These are phyloP conservation scores for Sylvilagus floridanus DNA, from an alignment of 2,797 vertebrate species.

Conservation along the genomic window DNA sequence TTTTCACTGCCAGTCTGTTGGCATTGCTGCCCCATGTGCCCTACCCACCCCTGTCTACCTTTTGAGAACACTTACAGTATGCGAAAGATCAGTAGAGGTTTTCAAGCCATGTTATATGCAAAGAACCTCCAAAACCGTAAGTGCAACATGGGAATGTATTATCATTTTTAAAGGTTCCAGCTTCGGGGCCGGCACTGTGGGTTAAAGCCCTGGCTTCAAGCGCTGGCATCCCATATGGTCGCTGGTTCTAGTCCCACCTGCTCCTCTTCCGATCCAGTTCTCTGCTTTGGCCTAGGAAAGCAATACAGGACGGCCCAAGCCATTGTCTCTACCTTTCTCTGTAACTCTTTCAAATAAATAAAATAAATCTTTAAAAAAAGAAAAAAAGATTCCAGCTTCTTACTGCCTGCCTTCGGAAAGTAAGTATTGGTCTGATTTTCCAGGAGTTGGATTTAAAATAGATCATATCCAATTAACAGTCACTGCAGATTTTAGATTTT, in stretches of 20 bases:
- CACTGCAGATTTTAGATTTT: neutral
- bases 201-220: too few species aligned
- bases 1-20: neutral
- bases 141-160: neutral
- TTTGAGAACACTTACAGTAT: neutral
- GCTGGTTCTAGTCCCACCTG: too few species aligned
- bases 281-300: too few species aligned
- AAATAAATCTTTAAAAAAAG: too few species aligned
- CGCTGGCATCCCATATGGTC: too few species aligned
- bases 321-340: too few species aligned
- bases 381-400: neutral
- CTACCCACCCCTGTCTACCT: neutral
- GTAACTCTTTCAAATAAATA: too few species aligned
- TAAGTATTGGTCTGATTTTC: neutral
- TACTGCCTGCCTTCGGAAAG: neutral
- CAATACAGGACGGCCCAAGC: too few species aligned
- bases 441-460: constrained; percentile 19
- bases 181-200: too few species aligned
- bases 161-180: neutral
- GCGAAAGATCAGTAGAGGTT: neutral
- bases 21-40: neutral
- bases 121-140: neutral
- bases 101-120: neutral
- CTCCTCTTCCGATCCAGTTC: too few species aligned
- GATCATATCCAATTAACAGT: neutral